A percentile compares a stretch with the other conserved stretches of the same genome.
These are phyloP conservation scores for Piscicola geometra DNA, from an alignment of 2,888 invertebrate species.

Conservation along the genomic window DNA sequence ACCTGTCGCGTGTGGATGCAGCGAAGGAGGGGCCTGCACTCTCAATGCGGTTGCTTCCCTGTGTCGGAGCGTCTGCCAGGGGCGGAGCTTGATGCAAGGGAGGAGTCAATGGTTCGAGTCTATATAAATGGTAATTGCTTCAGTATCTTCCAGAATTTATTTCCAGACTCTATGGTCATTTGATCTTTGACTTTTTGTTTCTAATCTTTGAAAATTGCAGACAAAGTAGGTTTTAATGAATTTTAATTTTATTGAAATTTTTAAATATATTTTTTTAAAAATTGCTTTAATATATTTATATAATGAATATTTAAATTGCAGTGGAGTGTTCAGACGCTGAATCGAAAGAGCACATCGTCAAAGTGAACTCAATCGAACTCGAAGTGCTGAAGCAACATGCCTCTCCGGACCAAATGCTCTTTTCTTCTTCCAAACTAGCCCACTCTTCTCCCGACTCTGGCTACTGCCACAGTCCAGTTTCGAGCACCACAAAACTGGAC, in stretches of 20 bases:
- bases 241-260: no score
- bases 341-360: background rate
- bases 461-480: conserved; percentile 33
- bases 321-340: background rate
- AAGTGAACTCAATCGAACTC: background rate
- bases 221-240: no score
- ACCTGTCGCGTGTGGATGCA: background rate
- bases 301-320: no score
- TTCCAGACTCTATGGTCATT: no score
- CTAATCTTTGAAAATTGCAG: no score
- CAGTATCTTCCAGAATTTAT: no score
- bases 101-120: no score
- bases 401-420: background rate
- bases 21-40: background rate
- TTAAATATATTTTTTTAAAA: no score
- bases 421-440: background rate
- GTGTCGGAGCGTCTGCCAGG: background rate
- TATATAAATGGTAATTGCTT: no score
- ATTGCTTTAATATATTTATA: no score
- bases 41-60: background rate
- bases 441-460: conserved; percentile 36
- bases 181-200: no score
- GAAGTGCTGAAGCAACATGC: background rate
- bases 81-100: no score
- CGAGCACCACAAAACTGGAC: conserved; percentile 20